Base-by-base conservation (phyloP, 2,888 invertebrate species). In the Ligdia adustata region DNA sequence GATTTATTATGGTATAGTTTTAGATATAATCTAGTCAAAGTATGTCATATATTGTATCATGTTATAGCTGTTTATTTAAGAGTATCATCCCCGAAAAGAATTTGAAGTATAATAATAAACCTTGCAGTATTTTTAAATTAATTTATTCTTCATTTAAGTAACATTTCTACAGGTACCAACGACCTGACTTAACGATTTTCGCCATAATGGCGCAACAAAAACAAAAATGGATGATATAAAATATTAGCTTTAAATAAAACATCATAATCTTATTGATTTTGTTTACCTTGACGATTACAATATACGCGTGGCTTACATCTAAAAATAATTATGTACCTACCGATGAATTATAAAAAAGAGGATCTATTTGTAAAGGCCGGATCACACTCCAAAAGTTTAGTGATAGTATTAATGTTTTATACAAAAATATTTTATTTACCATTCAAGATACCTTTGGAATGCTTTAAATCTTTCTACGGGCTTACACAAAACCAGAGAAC, bases 111-210 rank as follows among this genome's bases (percentile, higher is more conserved):
- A 24, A 37, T 20, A 39, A 26, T 9, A 52, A 37, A 38, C 3
- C n/a, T n/a, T 16, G 9, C 3, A 18, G 16, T 4, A 14, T 16
- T 31, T 48, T 57, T 38, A 43, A 29, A 53, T 48, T 37, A 49
- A 55, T 60, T 57, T 63, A 57, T 56, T 57, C 34, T 34, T 37
- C 24, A 44, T 56, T 57, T 33, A 51, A 51, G 50, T 60, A 60
- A 57, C 51, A 53, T 51, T 50, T 53, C 42, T 55, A 57, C 16
- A 50, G 51, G 48, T 52, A 49, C 46, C 40, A 46, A 46, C 33
- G 41, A 57, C 55, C 54, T 40, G 44, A 48, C 52, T 59, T 56
- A 49, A 56, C 33, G 38, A 44, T 52, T 40, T 40, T 22, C 29
- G 40, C 55, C 56, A 28, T 44, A 39, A 9, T 41, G 46, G 40